These are phyloP conservation scores for Agrilus cyanescens DNA, from an alignment of 2,888 invertebrate genomes.

Conservation along the genomic window DNA sequence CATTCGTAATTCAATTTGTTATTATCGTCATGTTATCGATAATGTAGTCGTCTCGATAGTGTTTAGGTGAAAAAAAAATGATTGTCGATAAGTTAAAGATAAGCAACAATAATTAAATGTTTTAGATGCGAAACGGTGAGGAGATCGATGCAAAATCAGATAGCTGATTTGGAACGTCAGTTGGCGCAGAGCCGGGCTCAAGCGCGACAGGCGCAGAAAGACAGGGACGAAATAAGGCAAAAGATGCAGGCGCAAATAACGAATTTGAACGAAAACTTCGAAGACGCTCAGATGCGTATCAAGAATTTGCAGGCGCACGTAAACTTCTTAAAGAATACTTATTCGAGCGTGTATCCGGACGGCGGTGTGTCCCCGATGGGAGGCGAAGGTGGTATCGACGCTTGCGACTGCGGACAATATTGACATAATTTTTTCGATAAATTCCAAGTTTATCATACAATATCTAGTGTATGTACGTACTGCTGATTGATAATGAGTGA, in stretches of 20 bases:
- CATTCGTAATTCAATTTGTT: background rate
- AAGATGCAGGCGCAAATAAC: conserved; percentile 58
- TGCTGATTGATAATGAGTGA: no score
- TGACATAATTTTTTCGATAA: conserved; percentile 1
- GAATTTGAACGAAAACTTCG: conserved; percentile 54
- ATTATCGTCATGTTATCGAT: no score
- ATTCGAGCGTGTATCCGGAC: conserved; percentile 24
- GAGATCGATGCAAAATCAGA: conserved; percentile 49
- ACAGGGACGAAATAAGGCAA: conserved; percentile 56
- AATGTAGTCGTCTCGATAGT: no score
- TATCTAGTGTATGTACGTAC: no score
- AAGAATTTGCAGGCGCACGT: conserved; percentile 52
- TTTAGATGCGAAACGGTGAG: conserved; percentile 48
- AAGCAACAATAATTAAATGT: no score
- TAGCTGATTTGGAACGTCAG: conserved; percentile 55
- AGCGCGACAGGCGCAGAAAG: conserved; percentile 52
- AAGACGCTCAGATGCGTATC: conserved; percentile 52
- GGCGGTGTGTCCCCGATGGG: conserved; percentile 7
- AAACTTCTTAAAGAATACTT: conserved; percentile 43
- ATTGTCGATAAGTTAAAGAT: no score
- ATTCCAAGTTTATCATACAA: background rate
- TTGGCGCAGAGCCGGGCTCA: conserved; percentile 51
- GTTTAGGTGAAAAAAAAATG: no score
- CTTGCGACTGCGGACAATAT: conserved; percentile 25
- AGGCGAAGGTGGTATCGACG: conserved; percentile 18